Base-by-base conservation (phyloP, 1,140 invertebrate genomes). In the Nasonia longicornis region DNA sequence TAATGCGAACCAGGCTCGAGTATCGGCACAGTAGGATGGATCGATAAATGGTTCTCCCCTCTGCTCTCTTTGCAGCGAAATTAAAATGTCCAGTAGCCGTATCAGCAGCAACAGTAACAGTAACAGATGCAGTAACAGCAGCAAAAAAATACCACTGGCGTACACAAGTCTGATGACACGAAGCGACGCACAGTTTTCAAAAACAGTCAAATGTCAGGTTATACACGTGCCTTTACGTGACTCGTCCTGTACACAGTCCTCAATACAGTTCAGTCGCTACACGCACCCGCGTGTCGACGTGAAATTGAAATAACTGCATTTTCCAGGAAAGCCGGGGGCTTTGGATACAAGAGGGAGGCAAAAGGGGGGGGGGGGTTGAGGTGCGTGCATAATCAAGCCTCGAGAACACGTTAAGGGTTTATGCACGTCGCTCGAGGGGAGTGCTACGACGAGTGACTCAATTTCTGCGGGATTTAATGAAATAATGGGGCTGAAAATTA, bases 401-500 rank as follows among this genome's bases (percentile, higher is more conserved):
- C 48, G 48, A 14, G 64, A 67, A 67, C 26, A 31, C 26, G 64
- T 67, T n/a, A 29, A 16, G 22, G 64, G 64, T 67, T 67, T 67
- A 67, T 63, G 58, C 58, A 16, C 7, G 58, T 16, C 58, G 58
- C 14, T 16, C 4, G 12, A 7, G 14, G n/a, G 20, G n/a, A n/a
- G 2, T 3, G 22, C n/a, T 3, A 29, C n/a, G 22, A 71, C 14
- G 22, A 48, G 52, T 22, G 76, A 77, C 76, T 77, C 76, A 77
- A 77, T 77, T 77, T 77, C 64, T 66, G 63, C 10, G 26, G 63
- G 76, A 77, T 77, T 69, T 77, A 77, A 77, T 77, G 76, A 64
- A 77, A 77, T 77, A 77, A 77, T 63, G 35, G 76, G 38, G 38
- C 64, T 69, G 76, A 77, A 77, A 77, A 77, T 77, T 69, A 77